Evolutionary conservation across 2,113 vertebrate genomes (phyloP), one percentile per base, ranked within the genome.

Genomic region (Phoxinus phoxinus): DNA sequence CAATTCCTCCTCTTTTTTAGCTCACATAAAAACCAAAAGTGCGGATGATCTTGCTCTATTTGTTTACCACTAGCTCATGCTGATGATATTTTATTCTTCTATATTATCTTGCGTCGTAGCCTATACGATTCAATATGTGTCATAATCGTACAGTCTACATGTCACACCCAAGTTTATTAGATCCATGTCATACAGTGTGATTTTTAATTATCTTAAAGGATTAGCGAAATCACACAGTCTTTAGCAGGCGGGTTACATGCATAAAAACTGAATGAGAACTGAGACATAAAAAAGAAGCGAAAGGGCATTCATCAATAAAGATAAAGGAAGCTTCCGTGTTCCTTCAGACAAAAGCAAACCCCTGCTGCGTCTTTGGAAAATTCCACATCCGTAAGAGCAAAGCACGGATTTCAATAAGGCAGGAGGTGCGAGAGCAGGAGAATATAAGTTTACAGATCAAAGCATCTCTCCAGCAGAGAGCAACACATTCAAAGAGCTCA

Each of bases 271-370:
- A 51, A 75, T 19, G 3, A 11, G 6, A 25, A 44, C 7, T 15
- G 44, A 27, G 46, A 21, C 25, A 17, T 21, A 27, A 74, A 75
- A 30, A 48, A 30, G 4, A 17, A 44, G 13, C 3, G 4, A 35
- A 59, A 63, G n/a, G 77, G 27, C 61, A 67, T 30, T 63, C 25
- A 81, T 81, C 61, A 81, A 32, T 81, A 67, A 51, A 67, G 44
- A 67, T 51, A n/a, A 67, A 35, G 41, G n/a, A 51, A 23, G 41
- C n/a, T 17, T 48, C 15, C 4, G 0, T 17, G 0, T 11, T 81
- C 35, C 3, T 81, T 65, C 3, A 44, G n/a, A 12, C 6, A 10
- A 44, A 80, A 44, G 15, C 37, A 61, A 78, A 37, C 17, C 4
- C 51, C 75, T 23, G 6, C 4, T 58, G 51, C 12, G 2, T 15